Evolutionary conservation across 2,888 invertebrate genomes (phyloP).

Genomic region (Callinectes sapidus): DNA sequence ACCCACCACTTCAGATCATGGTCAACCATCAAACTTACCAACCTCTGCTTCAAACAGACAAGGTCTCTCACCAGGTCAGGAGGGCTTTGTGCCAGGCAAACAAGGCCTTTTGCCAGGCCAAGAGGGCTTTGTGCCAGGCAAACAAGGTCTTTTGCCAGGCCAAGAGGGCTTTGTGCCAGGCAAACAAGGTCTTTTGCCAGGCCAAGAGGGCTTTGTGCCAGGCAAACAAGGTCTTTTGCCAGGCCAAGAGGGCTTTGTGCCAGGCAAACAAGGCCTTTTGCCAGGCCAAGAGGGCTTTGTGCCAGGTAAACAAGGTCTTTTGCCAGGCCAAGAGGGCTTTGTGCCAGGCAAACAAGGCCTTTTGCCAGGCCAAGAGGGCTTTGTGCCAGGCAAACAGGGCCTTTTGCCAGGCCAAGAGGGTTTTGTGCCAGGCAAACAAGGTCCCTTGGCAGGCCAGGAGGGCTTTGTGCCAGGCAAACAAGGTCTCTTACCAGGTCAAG

Average conservation of each 20-base stretch:
- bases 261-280: not conserved
- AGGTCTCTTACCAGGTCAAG: not conserved
- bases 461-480: constrained; percentile 26
- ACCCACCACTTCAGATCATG: not conserved
- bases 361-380: constrained; percentile 5
- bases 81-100: not conserved
- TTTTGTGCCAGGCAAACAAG: not conserved
- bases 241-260: constrained; percentile 33
- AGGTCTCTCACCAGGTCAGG: not conserved
- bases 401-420: not conserved
- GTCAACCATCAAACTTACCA: not conserved
- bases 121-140: constrained; percentile 13
- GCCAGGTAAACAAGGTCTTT: not conserved
- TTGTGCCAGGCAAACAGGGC: not conserved
- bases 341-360: not conserved
- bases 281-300: constrained; percentile 32
- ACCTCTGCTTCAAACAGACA: not conserved
- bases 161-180: constrained; percentile 23
- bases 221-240: not conserved
- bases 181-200: not conserved
- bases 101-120: constrained; percentile 18
- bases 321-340: constrained; percentile 11
- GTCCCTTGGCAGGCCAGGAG: not conserved
- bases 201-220: not conserved
- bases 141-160: not conserved